Percentiles rank a stretch among this genome's conserved stretches.
Evolutionary conservation across 2,113 vertebrate genomes (phyloP).

Genomic region (Barnardius zonarius): DNA sequence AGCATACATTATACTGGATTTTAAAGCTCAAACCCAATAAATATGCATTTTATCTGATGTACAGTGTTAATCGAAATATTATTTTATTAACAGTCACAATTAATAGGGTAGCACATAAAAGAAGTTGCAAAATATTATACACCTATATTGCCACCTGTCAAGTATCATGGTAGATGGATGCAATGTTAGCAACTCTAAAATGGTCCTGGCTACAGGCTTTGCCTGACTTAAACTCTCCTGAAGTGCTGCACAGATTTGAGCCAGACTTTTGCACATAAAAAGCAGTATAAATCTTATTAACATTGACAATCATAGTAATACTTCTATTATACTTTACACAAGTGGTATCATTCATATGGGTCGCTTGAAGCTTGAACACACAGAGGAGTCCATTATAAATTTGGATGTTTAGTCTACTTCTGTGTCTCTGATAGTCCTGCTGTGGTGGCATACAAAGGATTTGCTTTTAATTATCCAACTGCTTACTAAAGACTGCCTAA

Average conservation of each 20-base stretch:
- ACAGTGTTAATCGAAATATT: not conserved
- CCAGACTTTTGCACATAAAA: not conserved
- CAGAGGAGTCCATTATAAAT: not conserved
- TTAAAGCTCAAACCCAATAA: not conserved
- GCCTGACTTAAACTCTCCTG: not conserved
- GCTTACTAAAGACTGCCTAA: not conserved
- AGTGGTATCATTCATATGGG: not conserved
- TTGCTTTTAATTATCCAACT: not conserved
- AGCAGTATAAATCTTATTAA: not conserved
- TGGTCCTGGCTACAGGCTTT: not conserved
- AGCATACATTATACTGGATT: rapidly evolving
- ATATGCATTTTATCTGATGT: not conserved
- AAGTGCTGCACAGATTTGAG: not conserved
- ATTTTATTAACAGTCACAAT: not conserved
- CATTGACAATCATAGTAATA: not conserved
- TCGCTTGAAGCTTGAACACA: not conserved
- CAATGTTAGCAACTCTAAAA: not conserved
- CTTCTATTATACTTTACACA: not conserved
- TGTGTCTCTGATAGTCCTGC: not conserved
- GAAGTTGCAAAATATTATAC: not conserved
- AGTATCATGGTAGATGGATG: not conserved
- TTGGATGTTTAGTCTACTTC: not conserved
- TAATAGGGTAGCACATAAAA: not conserved
- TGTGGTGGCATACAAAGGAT: not conserved
- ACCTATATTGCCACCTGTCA: rapidly evolving